Conservation (phyloP, 2,797 vertebrate genomes). For the Strix occidentalis region DNA sequence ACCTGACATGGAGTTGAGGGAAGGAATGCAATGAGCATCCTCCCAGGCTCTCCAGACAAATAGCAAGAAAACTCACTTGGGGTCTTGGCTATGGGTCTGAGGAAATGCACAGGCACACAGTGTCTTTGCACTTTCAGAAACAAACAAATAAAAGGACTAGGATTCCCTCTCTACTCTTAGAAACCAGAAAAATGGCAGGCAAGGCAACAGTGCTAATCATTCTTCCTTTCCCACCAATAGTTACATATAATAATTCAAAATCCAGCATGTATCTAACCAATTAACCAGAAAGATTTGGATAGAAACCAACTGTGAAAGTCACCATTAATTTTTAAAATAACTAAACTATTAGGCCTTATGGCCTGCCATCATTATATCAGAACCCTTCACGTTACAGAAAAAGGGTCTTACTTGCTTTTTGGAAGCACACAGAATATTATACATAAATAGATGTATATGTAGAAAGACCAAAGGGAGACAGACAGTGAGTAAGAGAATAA, state of each 20-base stretch:
- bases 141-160: background rate
- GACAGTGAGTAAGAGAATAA: background rate
- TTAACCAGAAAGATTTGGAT: background rate
- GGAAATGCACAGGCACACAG: background rate
- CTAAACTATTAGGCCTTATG: background rate
- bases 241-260: background rate
- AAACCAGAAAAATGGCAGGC: background rate
- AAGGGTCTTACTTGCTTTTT: background rate
- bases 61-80: background rate
- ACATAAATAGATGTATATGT: background rate
- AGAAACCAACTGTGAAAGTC: slow-evolving; percentile 6
- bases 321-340: slow-evolving; percentile 11
- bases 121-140: background rate
- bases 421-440: background rate
- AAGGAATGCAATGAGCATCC: background rate
- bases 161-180: background rate
- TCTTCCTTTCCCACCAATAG: background rate
- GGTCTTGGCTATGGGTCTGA: background rate
- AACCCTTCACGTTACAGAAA: background rate
- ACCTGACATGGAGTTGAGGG: background rate
- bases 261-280: background rate
- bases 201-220: background rate
- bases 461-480: background rate
- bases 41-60: background rate
- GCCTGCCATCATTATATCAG: background rate